These are phyloP conservation scores for Huso huso DNA, from an alignment of 2,797 vertebrate species.

Conservation along the genomic window DNA sequence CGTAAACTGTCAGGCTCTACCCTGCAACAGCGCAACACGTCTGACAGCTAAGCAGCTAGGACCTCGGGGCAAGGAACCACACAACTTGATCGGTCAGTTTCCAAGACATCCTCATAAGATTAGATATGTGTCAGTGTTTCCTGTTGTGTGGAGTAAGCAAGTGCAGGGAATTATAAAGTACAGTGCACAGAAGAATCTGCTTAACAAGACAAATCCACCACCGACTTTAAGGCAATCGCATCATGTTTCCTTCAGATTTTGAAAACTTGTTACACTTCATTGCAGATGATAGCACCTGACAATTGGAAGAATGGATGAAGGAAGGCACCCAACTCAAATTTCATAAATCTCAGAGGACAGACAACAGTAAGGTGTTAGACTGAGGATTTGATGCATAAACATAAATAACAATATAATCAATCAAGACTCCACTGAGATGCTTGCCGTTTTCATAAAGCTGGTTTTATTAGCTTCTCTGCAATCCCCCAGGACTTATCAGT, in stretches of 20 bases:
- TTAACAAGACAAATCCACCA: conserved; percentile 33
- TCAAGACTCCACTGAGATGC: conserved; percentile 35
- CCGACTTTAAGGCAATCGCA: conserved; percentile 28
- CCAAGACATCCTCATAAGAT: background rate
- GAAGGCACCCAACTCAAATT: conserved; percentile 1
- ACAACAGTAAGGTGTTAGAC: conserved; percentile 38
- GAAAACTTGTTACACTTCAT: conserved; percentile 14
- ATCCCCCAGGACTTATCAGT: conserved; percentile 45
- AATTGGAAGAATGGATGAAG: conserved; percentile 15
- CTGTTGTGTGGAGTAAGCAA: conserved; percentile 16
- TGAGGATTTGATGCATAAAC: conserved; percentile 40
- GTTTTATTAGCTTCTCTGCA: conserved; percentile 47
- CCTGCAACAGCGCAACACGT: too few relatives aligned
- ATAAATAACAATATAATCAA: conserved; percentile 44
- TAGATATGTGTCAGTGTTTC: conserved; percentile 24
- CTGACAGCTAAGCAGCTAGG: background rate
- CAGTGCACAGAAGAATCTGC: conserved; percentile 28
- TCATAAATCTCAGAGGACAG: conserved; percentile 29
- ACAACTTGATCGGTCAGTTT: background rate
- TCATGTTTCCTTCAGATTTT: conserved; percentile 17
- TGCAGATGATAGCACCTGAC: conserved; percentile 23
- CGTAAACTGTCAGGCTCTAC: too few relatives aligned
- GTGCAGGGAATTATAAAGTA: conserved; percentile 29
- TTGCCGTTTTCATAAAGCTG: conserved; percentile 38
- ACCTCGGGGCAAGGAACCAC: background rate